A percentile compares a stretch with the other conserved stretches of the same genome.
phyloP scores from a whole-genome alignment of 2,888 invertebrate species.

The Perdita meconis region DNA sequence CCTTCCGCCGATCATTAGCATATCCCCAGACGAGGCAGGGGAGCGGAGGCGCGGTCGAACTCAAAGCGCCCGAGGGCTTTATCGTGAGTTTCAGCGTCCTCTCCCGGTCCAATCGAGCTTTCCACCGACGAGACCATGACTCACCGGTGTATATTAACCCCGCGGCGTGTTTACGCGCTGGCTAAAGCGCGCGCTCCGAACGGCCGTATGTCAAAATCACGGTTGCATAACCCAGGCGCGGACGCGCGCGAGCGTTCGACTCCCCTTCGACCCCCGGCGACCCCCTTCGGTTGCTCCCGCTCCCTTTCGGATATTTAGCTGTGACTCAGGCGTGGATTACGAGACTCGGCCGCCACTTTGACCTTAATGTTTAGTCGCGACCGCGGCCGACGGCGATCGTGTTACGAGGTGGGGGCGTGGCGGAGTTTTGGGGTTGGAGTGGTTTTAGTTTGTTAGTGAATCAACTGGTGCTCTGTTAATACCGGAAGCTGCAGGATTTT shows the following conservation, averaged over 20 bases:
- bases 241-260: neutral
- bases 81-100: slow-evolving; percentile 43
- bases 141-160: slow-evolving; percentile 72
- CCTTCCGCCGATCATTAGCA: slow-evolving; percentile 3
- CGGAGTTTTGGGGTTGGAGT: too few species aligned
- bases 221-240: slow-evolving; percentile 70
- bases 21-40: neutral
- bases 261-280: slow-evolving; percentile 20
- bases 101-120: slow-evolving; percentile 48
- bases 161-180: slow-evolving; percentile 71
- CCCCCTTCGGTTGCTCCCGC: slow-evolving; percentile 10
- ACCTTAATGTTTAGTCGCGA: slow-evolving; percentile 61
- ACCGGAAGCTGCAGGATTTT: too few species aligned
- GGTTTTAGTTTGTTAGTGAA: too few species aligned
- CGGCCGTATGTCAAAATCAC: slow-evolving; percentile 74
- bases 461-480: too few species aligned
- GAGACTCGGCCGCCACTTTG: slow-evolving; percentile 69
- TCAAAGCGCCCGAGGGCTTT: neutral
- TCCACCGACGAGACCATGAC: slow-evolving; percentile 59
- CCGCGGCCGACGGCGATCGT: slow-evolving; percentile 3
- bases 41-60: neutral
- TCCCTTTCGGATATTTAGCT: slow-evolving; percentile 66
- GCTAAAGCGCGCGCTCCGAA: slow-evolving; percentile 43
- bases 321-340: slow-evolving; percentile 72
- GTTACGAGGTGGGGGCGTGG: too few species aligned